Base-by-base conservation (phyloP, 1,140 invertebrate species). In the Stegodyphus mimosarum region DNA sequence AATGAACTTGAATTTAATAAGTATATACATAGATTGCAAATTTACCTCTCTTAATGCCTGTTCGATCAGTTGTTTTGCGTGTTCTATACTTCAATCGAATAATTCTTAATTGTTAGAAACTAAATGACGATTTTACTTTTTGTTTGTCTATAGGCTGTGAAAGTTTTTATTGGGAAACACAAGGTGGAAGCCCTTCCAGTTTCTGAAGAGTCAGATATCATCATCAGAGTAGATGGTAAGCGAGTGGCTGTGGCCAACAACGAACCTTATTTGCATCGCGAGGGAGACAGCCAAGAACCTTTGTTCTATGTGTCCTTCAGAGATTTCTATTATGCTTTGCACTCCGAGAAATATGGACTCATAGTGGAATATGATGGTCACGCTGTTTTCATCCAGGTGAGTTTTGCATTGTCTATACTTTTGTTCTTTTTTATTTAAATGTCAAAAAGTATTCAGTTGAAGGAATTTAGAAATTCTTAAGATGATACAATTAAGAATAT, bases 281-380 rank as follows among this genome's bases (percentile, higher is more conserved):
- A 74, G 17, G 50, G 7, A 0, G 76, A 73, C 0, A 13, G 49
- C 18, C 51, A 76, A 11, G 48, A 17, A 9, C 17, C 63, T 15
- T 10, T 66, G 11, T 87, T 86, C 71, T 74, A 86, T 18, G 33
- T 87, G 17, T 52, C 66, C 11, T 52, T 64, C 7, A 85, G 81
- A 5, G 77, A 76, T 15, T 50, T 86, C 18, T 85, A 77, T 70
- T 87, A 87, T 53, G 63, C 83, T 15, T 52, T 87, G 1, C 73
- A 81, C 66, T 87, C 87, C 6, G 83, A 87, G 17, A 75, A 72
- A n/a, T 87, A 87, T 18, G 83, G 83, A 51, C 11, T 87, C 60
- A 81, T 71, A 11, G 74, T 87, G 3, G 67, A 86, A 11, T 86
- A 75, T 69, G 77, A 87, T 48, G 87, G 87, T 50, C 71, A 86